Conservation (phyloP, 2,797 vertebrate genomes). For the Iguana delicatissima region DNA sequence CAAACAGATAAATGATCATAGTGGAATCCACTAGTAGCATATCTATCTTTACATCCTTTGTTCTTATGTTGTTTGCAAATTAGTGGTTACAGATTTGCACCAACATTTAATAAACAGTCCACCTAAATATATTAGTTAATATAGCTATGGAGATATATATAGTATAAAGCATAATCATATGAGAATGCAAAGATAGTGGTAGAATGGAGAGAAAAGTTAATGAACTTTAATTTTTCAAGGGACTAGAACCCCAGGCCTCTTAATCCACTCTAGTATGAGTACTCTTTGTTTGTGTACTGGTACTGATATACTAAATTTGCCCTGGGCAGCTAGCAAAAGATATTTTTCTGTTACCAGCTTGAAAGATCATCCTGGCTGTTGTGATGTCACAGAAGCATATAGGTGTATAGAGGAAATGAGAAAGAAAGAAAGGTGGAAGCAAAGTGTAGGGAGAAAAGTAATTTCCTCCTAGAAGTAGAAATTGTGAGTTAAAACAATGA, state of each 20-base stretch:
- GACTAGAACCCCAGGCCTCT: no score
- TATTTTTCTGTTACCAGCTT: not conserved
- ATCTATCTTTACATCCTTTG: not conserved
- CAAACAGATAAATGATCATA: constrained; percentile 12
- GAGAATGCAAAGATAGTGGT: not conserved
- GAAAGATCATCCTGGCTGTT: not conserved
- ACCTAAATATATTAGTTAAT: not conserved
- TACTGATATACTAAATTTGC: not conserved
- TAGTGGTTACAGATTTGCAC: not conserved
- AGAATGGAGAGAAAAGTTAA: not conserved
- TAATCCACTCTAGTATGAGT: not conserved
- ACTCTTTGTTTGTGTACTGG: not conserved
- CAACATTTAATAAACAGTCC: not conserved
- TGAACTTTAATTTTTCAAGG: no score
- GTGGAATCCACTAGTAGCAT: constrained; percentile 34
- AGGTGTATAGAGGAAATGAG: not conserved
- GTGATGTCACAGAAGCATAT: not conserved
- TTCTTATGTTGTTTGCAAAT: not conserved
- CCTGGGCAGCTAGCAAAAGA: not conserved
- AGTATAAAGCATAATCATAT: not conserved
- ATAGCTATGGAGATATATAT: no score
- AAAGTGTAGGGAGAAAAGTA: not conserved
- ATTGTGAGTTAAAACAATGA: no score
- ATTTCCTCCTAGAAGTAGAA: not conserved
- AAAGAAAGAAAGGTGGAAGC: not conserved